Conservation (phyloP, 2,888 invertebrate genomes). For the Seladonia tumulorum region DNA sequence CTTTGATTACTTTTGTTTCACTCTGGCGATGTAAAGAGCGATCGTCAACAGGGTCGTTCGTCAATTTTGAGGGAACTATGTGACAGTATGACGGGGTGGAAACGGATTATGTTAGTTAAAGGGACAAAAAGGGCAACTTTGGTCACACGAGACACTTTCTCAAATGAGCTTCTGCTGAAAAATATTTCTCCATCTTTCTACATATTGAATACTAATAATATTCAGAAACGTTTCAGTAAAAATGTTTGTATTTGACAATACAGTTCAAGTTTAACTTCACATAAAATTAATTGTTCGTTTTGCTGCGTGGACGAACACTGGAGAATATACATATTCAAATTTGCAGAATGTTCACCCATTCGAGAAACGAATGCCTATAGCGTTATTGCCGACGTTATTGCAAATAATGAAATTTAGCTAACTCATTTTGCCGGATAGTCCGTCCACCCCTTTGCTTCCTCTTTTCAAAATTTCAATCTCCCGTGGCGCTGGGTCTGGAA, state of each 20-base stretch:
- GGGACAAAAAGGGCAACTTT: constrained; percentile 46
- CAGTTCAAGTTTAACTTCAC: background rate
- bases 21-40: constrained; percentile 75
- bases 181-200: background rate
- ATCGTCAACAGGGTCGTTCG: constrained; percentile 82
- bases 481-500: constrained; percentile 28
- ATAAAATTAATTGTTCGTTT: background rate
- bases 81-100: constrained; percentile 61
- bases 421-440: constrained; percentile 53
- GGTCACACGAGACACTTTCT: constrained; percentile 60
- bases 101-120: constrained; percentile 71
- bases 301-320: background rate
- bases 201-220: no score
- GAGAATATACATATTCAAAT: constrained; percentile 5
- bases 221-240: background rate
- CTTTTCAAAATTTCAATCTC: constrained; percentile 58
- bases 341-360: constrained; percentile 6
- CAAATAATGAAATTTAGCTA: constrained; percentile 62
- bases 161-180: constrained; percentile 54
- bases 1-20: constrained; percentile 76
- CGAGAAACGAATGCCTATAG: constrained; percentile 26
- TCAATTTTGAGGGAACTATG: constrained; percentile 71
- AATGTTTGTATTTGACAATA: background rate
- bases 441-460: constrained; percentile 43
- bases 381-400: constrained; percentile 45